phyloP scores from a whole-genome alignment of 1,140 invertebrate genomes.

The Calosoma granatense region DNA sequence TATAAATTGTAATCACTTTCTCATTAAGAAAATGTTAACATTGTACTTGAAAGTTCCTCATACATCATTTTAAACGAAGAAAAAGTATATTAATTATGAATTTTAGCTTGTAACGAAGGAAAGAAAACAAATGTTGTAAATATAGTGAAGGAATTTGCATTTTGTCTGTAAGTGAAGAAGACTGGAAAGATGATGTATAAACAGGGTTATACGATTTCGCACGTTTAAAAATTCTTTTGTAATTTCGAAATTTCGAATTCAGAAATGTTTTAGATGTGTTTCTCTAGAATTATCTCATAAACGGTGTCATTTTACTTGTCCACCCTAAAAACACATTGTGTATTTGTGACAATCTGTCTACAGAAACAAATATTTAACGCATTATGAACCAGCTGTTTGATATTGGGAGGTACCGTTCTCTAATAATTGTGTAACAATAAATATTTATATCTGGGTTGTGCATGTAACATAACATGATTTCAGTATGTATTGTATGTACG shows the following conservation, averaged over 20 bases:
- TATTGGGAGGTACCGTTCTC: too few species aligned
- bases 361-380: not conserved
- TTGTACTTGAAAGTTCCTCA: constrained; percentile 4
- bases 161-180: not conserved
- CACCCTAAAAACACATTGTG: not conserved
- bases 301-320: not conserved
- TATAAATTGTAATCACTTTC: not conserved
- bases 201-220: constrained; percentile 5
- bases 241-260: not conserved
- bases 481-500: not conserved
- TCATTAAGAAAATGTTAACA: not conserved
- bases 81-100: constrained; percentile 4
- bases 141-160: not conserved
- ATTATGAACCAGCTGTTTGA: too few species aligned
- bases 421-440: too few species aligned
- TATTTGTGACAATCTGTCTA: constrained; percentile 6
- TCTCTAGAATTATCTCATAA: constrained; percentile 4
- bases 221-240: not conserved
- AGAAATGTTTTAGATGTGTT: constrained; percentile 6
- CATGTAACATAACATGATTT: not conserved
- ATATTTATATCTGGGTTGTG: too few species aligned
- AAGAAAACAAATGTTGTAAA: not conserved
- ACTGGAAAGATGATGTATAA: not conserved
- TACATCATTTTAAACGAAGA: constrained; percentile 2
- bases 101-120: not conserved